Base-by-base conservation (phyloP, 1,140 invertebrate genomes). In the Dufourea novaeangliae region DNA sequence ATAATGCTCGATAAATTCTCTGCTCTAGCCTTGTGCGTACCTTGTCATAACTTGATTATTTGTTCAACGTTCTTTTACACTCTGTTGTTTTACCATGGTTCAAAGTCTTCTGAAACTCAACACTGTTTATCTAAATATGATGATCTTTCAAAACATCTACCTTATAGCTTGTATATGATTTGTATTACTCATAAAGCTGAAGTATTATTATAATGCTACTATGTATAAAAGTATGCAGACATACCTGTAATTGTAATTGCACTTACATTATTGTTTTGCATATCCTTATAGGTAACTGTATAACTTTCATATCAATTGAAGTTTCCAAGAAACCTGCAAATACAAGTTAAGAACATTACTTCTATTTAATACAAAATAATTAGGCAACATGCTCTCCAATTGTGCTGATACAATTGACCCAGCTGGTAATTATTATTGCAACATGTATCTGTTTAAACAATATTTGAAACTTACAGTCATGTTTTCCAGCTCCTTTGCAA, bases 321-420 rank as follows among this genome's bases (percentile, higher is more conserved):
- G 37, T 3, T 56, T 71, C 25, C 34, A 54, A 63, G 22, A n/a
- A 14, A 17, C 34, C 27, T 50, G 14, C 20, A 46, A 52, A 4
- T 52, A 77, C 22, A 29, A 66, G 27, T 52, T 79, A 54, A 52
- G 50, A 32, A 34, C 22, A 29, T n/a, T 6, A 34, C 1, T 22
- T n/a, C 12, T 39, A 20, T 20, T 29, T 39, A 12, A 11, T 27
- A 59, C 25, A 8, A 50, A 46, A 71, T 14, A 39, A 25, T 44
- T n/a, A 12, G 39, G 39, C 80, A 89, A 88, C 64, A 92, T 92
- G 91, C 90, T 87, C 80, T 91, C 91, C 44, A 86, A 84, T 57
- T 90, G 89, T 74, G 89, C 90, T 11, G 91, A 92, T 75, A 68
- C 82, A 41, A 73, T 84, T 37, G 91, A 92, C 56, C 74, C 80